phyloP scores from a whole-genome alignment of 2,113 vertebrate species.

The Pterocles burchelli region DNA sequence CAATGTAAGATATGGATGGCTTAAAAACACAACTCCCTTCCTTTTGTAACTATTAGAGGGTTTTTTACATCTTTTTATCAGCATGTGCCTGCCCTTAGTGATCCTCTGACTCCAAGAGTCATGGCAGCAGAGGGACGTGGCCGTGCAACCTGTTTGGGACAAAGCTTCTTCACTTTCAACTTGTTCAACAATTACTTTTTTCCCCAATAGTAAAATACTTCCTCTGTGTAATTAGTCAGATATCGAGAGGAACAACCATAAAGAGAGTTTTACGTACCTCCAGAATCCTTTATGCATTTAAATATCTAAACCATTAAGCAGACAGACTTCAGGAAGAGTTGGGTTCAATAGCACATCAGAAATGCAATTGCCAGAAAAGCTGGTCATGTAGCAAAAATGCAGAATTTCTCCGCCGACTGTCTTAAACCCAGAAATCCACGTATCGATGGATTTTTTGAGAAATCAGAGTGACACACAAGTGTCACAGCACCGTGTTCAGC shows the following conservation, averaged over 20 bases:
- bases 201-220: background rate
- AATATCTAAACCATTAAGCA: background rate
- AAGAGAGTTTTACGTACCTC: background rate
- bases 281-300: background rate
- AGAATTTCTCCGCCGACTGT: background rate
- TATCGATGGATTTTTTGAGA: background rate
- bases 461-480: too few species aligned
- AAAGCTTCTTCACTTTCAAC: background rate
- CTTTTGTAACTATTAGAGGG: background rate
- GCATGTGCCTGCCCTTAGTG: background rate
- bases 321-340: background rate
- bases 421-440: background rate
- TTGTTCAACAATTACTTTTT: background rate
- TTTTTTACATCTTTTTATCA: background rate
- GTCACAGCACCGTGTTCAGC: too few species aligned
- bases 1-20: background rate
- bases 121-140: fast-evolving
- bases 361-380: background rate
- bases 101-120: background rate
- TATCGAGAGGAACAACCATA: background rate
- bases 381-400: background rate
- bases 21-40: background rate
- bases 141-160: fast-evolving
- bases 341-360: background rate
- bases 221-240: background rate